These are phyloP conservation scores for Drosophila rufa DNA, from an alignment of 1,140 invertebrate genomes.

Conservation along the genomic window DNA sequence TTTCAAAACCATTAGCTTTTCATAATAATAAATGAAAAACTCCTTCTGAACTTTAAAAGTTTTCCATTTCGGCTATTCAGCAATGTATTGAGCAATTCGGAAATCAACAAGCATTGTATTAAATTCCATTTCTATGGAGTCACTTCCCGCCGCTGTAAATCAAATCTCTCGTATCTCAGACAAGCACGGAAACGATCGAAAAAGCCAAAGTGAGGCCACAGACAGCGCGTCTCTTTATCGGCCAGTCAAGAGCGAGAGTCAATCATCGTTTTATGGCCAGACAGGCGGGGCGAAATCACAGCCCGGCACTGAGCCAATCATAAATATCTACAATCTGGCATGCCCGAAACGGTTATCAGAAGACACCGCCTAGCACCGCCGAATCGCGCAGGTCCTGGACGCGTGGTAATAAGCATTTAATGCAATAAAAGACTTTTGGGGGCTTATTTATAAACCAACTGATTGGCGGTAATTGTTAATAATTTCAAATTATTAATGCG, in stretches of 20 bases:
- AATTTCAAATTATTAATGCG: conserved; percentile 69
- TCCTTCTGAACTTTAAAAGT: background rate
- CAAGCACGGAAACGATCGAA: conserved; percentile 44
- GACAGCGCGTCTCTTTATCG: conserved; percentile 57
- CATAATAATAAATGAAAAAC: background rate
- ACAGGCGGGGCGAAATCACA: conserved; percentile 57
- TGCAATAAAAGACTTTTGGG: conserved; percentile 40
- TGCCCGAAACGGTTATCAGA: conserved; percentile 45
- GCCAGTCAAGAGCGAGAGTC: conserved; percentile 40
- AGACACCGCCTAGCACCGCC: conserved; percentile 24
- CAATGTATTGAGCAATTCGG: conserved; percentile 8
- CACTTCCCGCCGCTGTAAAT: conserved; percentile 50
- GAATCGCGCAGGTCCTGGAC: conserved; percentile 4
- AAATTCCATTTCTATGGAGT: background rate
- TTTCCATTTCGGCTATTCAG: background rate
- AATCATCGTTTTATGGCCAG: conserved; percentile 65
- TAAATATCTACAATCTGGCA: conserved; percentile 65
- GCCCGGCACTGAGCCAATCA: conserved; percentile 27
- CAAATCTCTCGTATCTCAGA: conserved; percentile 29
- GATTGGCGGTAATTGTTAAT: conserved; percentile 74
- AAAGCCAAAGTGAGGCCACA: conserved; percentile 29
- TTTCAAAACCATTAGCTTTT: background rate
- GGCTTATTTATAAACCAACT: conserved; percentile 46
- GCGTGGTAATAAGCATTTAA: conserved; percentile 32
- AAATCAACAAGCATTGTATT: conserved; percentile 1